Base-by-base conservation (phyloP, 2,113 vertebrate genomes). In the Gnathonemus longibarbis region DNA sequence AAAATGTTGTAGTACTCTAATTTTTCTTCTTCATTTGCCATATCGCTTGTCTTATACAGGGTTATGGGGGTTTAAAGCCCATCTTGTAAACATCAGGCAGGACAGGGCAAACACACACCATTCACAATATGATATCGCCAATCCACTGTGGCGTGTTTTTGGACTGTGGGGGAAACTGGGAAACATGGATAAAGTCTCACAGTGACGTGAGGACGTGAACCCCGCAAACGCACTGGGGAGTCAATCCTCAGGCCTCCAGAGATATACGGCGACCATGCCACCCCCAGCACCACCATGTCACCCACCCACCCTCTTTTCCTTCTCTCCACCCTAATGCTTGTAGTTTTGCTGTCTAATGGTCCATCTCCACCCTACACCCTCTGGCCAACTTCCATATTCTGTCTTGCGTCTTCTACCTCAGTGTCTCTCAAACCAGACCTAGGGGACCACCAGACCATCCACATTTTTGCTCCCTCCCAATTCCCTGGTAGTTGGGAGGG, bases 351-450 rank as follows among this genome's bases (percentile, higher is more conserved):
- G 42, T 50, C 5, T 52, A 39, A 2, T 62, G 42, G 6, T 21
- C 10, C 27, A n/a, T 58, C 50, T 35, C 35, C 21, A 87, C 27
- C 56, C 31, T 53, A 31, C 13, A 24, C 27, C 50, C 24, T 53
- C 70, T 35, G 66, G 2, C 31, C 66, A 35, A 5, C 15, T 9
- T 49, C 84, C 50, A 17, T 35, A 4, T 89, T 24, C 15, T 58
- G 13, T 45, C 70, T 70, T 70, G 62, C 13, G 6, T 27, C 53
- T 89, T 31, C 39, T 31, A 96, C 94, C 89, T 19, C 52, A 53
- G 52, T 53, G 52, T 53, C 17, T 19, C 52, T 1, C 15, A 53
- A 19, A 19, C 52, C 17, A 53, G 52, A 19, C 15, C 19, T 56
- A 2, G 0, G 53, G 19, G 19, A 56, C 53, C 53, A 5, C 53